A percentile compares a stretch with the other conserved stretches of the same genome.
Conservation (phyloP, 37 sponge, comb jelly and placozoan genomes). For the Amphimedon queenslandica region DNA sequence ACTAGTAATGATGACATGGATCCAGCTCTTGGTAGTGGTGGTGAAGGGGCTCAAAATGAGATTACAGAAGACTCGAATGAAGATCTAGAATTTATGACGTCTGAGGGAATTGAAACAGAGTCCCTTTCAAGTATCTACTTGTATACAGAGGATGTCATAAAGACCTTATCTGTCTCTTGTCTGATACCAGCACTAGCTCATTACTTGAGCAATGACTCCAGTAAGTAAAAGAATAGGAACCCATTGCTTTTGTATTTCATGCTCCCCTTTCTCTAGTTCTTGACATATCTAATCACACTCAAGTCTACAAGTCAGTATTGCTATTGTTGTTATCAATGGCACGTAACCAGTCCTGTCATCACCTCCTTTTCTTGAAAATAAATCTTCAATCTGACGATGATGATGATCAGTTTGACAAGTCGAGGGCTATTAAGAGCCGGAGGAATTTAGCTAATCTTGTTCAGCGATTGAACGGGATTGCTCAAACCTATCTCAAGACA, state of each 20-base stretch:
- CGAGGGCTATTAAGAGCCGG: neutral
- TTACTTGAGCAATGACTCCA: conserved; percentile 80
- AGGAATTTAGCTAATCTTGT: conserved; percentile 3
- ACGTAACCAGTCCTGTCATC: conserved; percentile 21
- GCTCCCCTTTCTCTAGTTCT: conserved; percentile 47
- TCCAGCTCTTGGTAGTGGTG: no score
- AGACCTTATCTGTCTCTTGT: conserved; percentile 49
- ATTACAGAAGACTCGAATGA: no score
- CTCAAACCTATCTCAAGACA: conserved; percentile 50
- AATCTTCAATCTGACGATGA: conserved; percentile 33
- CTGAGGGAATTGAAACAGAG: no score
- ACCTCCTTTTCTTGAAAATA: no score
- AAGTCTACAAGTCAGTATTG: conserved; percentile 66
- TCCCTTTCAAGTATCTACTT: no score
- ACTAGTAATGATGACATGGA: no score
- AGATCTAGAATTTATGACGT: no score
- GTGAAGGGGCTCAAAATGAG: no score
- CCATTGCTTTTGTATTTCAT: neutral
- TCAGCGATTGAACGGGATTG: conserved; percentile 41
- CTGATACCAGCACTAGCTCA: conserved; percentile 75
- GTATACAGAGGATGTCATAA: no score
- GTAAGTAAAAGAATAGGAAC: conserved; percentile 23
- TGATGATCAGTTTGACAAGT: neutral
- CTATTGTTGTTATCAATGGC: conserved; percentile 42
- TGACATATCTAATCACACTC: conserved; percentile 82